Base-by-base conservation (phyloP, 1,140 invertebrate species). In the Megathymus violae region DNA sequence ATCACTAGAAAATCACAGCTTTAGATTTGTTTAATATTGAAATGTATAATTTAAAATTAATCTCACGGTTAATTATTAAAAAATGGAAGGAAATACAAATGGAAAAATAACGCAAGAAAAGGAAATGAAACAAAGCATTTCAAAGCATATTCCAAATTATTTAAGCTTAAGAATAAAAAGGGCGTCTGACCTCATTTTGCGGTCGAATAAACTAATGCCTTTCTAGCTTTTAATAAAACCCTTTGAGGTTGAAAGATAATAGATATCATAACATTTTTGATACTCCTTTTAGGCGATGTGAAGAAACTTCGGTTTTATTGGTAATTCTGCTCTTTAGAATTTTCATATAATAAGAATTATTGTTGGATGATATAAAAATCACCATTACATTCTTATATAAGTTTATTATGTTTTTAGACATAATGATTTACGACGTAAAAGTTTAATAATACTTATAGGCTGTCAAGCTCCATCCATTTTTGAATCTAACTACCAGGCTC, bases 151-250 rank as follows among this genome's bases (percentile, higher is more conserved):
- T 36, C 34, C n/a, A 36, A 36, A 36, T 2, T 36, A 36, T 36
- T 36, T 36, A 36, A 36, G 34, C 19, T 11, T 46, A 22, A 46
- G 19, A n/a, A 22, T 22, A 46, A 46, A 46, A 46, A 10, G 11
- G 9, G 25, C 9, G 17, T 44, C 25, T 46, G 43, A 46, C 43
- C 43, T 46, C 11, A 36, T n/a, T 46, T n/a, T 22, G 17, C 43
- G 43, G 43, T 46, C 19, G 43, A 46, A 10, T 11, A 36, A 36
- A 36, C 34, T 36, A 36, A 36, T 36, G n/a, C 34, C 34, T 36
- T 36, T 36, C n/a, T 25, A 46, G 43, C 43, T 46, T 43, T 46
- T 46, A 46, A 46, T 46, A 11, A 46, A 46, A 46, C 17, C 43
- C 43, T 46, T 46, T 46, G 43, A 46, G 43, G 43, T 46, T 46